Base-by-base conservation (phyloP, 2,797 vertebrate species). In the Cichlasoma orientale region DNA sequence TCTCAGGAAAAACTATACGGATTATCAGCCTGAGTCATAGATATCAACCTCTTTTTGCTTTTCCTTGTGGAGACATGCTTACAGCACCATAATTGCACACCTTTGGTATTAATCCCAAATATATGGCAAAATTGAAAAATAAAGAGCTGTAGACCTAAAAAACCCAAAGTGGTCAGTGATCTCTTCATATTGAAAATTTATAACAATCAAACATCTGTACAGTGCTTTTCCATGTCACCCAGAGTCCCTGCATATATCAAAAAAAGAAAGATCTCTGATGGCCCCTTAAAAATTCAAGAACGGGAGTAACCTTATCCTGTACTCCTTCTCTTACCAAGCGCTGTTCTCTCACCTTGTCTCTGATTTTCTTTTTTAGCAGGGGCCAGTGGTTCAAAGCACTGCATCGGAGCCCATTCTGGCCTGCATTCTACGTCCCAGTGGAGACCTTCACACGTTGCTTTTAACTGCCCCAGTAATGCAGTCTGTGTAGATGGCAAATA, bases 221-320 rank as follows among this genome's bases (percentile, higher is more conserved):
- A 90, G 89, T 87, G 90, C 90, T 89, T 89, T 93, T 89, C 74
- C 73, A n/a, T 88, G 88, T 91, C 80, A 59, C 41, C 8, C 21
- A 23, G 83, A 59, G 56, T 75, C 41, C 59, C 23, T 38, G 81
- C 75, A 71, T 85, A 77, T 72, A 89, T 82, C 81, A 86, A 78
- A 86, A 33, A 72, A 68, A 47, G n/a, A 77, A 84, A 63, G 66
- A 69, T 80, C 82, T 75, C 82, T 86, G 84, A 92, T 89, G 88
- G 90, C 70, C 41, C 54, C 80, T 92, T 63, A 91, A 93, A 93
- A 82, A 91, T 92, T 84, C 88, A 91, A 75, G 72, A 86, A 86
- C 81, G 71, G 19, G 27, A 80, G 86, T 72, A 86, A 89, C 85
- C 87, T 88, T 63, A 86, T 86, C 78, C 73, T 1, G 23, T 68